Evolutionary conservation across 2,113 vertebrate genomes (phyloP), one percentile per base, ranked within the genome.

Genomic region (Anguilla rostrata): DNA sequence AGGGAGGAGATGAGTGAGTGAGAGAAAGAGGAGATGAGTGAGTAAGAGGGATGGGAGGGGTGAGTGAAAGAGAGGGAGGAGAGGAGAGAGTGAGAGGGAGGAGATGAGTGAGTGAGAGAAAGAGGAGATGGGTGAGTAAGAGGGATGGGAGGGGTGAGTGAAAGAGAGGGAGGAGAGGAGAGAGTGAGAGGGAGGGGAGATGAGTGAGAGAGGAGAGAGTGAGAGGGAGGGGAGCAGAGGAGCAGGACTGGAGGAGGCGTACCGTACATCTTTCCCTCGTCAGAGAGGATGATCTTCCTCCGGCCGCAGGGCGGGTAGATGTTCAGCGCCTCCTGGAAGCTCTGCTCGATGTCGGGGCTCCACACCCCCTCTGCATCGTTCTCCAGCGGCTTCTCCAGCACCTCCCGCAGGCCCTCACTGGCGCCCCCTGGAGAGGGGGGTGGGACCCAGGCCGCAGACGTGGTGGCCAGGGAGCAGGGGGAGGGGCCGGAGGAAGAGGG

Each of bases 271-370:
- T 98, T 98, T 93, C 97, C 97, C 93, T 97, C 96, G 40, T 97
- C 96, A 9, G 96, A 97, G 91, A 97, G 95, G 92, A 97, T 97
- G 91, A 97, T 97, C 91, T 97, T 97, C 89, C 96, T 92, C 15
- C 96, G 94, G 87, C 96, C 96, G 66, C 96, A 97, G 39, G 96
- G 96, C 1, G 96, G 96, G 90, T 97, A 97, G 93, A 97, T 96
- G 83, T 96, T 95, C 92, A 98, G 92, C 0, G 97, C 97, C 90
- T 98, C 91, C 87, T 94, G 94, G 94, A 99, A 99, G 93, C 98
- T 99, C 96, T 99, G 98, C 91, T 99, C 98, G 6, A 99, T 99
- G 95, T 99, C 98, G 0, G 98, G 97, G 94, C 97, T 98, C 98
- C 98, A 99, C 91, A 99, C 98, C 0, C 98, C 98, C 94, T 99